Evolutionary conservation across 2,797 vertebrate species (phyloP).

Genomic region (Siniperca obscura): DNA sequence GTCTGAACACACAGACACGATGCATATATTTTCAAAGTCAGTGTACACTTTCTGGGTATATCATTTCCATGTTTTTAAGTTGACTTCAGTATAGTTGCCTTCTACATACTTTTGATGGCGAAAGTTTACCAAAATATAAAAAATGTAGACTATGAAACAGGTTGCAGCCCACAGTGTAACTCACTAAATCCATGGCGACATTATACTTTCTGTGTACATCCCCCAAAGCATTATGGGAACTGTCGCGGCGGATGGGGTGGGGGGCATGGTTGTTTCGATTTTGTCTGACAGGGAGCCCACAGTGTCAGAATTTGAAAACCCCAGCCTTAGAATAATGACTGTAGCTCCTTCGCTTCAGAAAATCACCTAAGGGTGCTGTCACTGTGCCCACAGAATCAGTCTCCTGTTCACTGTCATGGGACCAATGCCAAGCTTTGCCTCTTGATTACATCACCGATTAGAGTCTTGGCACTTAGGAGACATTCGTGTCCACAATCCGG

Average conservation of each 20-base stretch:
- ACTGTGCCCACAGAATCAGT: constrained; percentile 21
- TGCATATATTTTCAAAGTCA: no score
- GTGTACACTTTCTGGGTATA: no score
- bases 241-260: not conserved
- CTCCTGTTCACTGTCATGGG: constrained; percentile 34
- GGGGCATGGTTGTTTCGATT: not conserved
- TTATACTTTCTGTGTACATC: not conserved
- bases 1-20: no score
- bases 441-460: constrained; percentile 73
- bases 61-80: no score
- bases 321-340: not conserved
- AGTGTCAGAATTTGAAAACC: constrained; percentile 3
- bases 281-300: not conserved
- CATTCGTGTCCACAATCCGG: constrained; percentile 45
- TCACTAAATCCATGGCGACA: not conserved
- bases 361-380: constrained; percentile 34
- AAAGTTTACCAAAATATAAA: not conserved
- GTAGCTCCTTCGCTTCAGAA: constrained; percentile 9
- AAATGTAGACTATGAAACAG: not conserved
- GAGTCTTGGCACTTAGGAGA: constrained; percentile 49
- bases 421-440: constrained; percentile 48
- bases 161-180: not conserved
- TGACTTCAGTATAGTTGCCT: no score
- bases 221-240: not conserved
- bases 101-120: not conserved